phyloP scores from a whole-genome alignment of 2,113 vertebrate genomes.

The Pontoporia blainvillei region DNA sequence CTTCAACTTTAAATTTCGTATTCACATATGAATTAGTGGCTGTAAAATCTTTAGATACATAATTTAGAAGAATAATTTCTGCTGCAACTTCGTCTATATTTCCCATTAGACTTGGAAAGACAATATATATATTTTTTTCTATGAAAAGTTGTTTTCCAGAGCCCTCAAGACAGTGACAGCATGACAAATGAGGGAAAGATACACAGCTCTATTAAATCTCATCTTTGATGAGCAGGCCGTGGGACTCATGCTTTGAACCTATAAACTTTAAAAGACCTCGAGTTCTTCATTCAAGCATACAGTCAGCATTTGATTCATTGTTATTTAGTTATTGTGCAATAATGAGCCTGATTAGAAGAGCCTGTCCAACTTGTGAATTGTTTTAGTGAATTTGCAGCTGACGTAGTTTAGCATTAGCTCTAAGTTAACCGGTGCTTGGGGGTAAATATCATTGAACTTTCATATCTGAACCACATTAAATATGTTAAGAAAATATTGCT shows the following conservation, averaged over 20 bases:
- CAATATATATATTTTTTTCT: background rate
- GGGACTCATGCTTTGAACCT: slow-evolving; percentile 62
- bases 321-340: slow-evolving; percentile 48
- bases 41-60: background rate
- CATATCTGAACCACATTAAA: background rate
- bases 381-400: background rate
- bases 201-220: slow-evolving; percentile 65
- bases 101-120: background rate
- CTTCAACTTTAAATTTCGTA: background rate
- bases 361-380: slow-evolving; percentile 60
- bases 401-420: background rate
- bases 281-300: slow-evolving; percentile 61
- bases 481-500: background rate
- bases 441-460: background rate
- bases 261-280: slow-evolving; percentile 52
- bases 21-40: background rate
- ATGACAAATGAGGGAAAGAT: slow-evolving; percentile 75
- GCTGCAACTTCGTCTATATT: background rate
- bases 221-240: slow-evolving; percentile 70
- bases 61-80: background rate
- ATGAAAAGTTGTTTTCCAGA: slow-evolving; percentile 29
- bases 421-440: background rate
- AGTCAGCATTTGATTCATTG: slow-evolving; percentile 64
- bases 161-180: slow-evolving; percentile 71
- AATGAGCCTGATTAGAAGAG: slow-evolving; percentile 65